Conservation (phyloP, 1,140 invertebrate species). For the Dryas iulia region DNA sequence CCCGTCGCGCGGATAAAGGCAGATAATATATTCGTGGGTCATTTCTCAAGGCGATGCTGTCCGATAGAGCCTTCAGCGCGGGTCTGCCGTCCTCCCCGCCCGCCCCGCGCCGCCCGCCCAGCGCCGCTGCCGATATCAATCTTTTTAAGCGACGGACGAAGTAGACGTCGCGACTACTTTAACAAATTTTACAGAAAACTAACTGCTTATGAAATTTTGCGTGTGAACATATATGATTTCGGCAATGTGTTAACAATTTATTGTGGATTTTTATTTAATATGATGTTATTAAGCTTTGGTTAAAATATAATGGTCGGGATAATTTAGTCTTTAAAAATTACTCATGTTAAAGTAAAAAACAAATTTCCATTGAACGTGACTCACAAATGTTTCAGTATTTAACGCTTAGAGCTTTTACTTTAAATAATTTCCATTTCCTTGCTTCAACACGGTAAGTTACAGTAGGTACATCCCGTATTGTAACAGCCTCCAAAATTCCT, state of each 20-base stretch:
- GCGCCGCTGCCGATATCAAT: background rate
- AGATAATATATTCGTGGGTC: constrained; percentile 21
- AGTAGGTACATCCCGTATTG: background rate
- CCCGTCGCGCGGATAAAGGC: constrained; percentile 1
- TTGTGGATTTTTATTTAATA: too few species aligned
- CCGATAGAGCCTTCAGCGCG: constrained; percentile 21
- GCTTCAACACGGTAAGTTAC: too few species aligned
- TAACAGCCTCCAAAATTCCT: background rate
- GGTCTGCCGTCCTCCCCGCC: too few species aligned
- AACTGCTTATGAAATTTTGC: background rate
- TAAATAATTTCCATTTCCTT: too few species aligned
- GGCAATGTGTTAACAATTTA: too few species aligned
- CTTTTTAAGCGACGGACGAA: background rate
- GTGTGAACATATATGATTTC: background rate
- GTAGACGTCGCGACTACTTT: background rate
- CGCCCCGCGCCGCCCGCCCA: background rate
- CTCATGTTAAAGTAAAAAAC: too few species aligned
- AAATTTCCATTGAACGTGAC: too few species aligned
- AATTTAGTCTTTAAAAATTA: too few species aligned
- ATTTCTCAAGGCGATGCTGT: constrained; percentile 19
- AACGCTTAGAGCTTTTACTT: too few species aligned
- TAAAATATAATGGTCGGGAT: too few species aligned
- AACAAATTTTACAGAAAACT: background rate
- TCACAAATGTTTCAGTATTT: too few species aligned
- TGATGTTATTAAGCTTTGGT: too few species aligned